Conservation (phyloP, 2,888 invertebrate genomes). For the Agonopterix alstromeriana region DNA sequence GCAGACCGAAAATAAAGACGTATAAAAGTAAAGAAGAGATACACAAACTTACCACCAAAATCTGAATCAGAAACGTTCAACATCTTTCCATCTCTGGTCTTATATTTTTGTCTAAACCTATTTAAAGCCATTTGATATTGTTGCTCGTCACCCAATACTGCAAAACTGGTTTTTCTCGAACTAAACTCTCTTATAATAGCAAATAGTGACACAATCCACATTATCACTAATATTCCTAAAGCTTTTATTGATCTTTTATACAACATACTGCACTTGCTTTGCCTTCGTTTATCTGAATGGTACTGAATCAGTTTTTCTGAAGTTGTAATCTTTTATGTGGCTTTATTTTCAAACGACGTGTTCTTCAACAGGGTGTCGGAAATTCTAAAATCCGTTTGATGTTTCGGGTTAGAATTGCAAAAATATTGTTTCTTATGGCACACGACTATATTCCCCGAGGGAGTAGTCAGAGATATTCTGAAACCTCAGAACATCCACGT, state of each 20-base stretch:
- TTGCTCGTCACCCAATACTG: slow-evolving; percentile 8
- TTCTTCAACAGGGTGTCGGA: too few species aligned
- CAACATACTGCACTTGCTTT: slow-evolving; percentile 3
- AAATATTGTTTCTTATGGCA: too few species aligned
- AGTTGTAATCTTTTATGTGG: background rate
- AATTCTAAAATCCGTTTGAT: too few species aligned
- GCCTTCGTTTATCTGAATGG: background rate
- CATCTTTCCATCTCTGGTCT: slow-evolving; percentile 1
- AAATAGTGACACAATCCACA: slow-evolving; percentile 37
- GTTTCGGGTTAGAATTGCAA: too few species aligned
- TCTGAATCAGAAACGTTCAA: too few species aligned
- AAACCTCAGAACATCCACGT: too few species aligned
- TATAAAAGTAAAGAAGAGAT: too few species aligned
- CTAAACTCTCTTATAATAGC: slow-evolving; percentile 28
- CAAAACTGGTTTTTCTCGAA: slow-evolving; percentile 7
- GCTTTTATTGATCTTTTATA: slow-evolving; percentile 20
- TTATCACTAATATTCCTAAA: slow-evolving; percentile 20
- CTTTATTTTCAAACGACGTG: too few species aligned
- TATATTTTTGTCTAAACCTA: slow-evolving; percentile 17
- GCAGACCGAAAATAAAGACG: too few species aligned
- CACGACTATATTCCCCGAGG: too few species aligned
- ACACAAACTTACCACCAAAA: too few species aligned
- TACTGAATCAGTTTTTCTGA: background rate
- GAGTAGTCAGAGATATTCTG: too few species aligned
- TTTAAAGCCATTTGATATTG: slow-evolving; percentile 23